Evolutionary conservation across 1,140 invertebrate species (phyloP), one percentile per base, ranked within the genome.

Genomic region (Lutraria rhynchaena): DNA sequence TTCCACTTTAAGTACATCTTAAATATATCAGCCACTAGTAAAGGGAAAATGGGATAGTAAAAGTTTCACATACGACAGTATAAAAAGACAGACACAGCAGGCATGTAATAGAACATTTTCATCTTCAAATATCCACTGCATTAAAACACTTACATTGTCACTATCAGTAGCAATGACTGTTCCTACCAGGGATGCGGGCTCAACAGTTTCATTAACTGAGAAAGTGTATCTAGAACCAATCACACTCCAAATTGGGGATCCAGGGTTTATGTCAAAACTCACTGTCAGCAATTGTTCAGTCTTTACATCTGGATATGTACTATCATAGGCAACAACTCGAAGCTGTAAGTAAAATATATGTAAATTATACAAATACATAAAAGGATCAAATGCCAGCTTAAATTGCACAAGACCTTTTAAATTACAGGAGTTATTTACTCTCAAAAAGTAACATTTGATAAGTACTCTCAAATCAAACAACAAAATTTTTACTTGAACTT

Each of bases 321-420:
- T 95, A 90, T 98, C 97, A 88, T 95, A 96, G 3, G 96, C 97
- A 0, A 96, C 97, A 0, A 98, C 96, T 29, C 97, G 95, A n/a
- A 93, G 57, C 53, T 88, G 87, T 77, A 82, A 61, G 81, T 11
- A 63, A n/a, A n/a, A n/a, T n/a, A n/a, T n/a, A n/a, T n/a, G n/a
- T n/a, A n/a, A n/a, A n/a, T n/a, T 1, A 75, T n/a, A 75, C 11
- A 67, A 7, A 67, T 37, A 35, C 41, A 31, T 27, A 15, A 27
- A 67, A 44, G 15, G 24, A 9, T 19, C 3, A 13, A 27, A 29
- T 65, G 9, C 15, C 17, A 65, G 7, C 13, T 37, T 13, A 65
- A 33, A 65, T 29, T 65, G 13, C 33, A 31, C 9, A 31, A 33
- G n/a, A n/a, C n/a, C n/a, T n/a, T n/a, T n/a, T n/a, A n/a, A n/a